Base-by-base conservation (phyloP, 1,140 invertebrate genomes). In the Temnothorax longispinosus region DNA sequence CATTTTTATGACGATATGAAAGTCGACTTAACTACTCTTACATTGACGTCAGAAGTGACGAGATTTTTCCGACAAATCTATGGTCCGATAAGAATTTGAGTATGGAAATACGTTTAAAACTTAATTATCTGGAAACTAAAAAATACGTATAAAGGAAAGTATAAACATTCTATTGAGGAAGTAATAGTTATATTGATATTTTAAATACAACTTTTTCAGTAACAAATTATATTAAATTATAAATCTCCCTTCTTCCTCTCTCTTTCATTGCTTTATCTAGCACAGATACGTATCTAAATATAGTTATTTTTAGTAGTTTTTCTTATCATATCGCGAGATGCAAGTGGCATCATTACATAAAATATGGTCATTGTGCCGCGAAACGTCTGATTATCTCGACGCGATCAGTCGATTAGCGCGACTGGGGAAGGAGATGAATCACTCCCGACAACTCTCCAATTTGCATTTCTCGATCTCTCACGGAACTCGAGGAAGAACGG, bases 1-100 rank as follows among this genome's bases (percentile, higher is more conserved):
- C 47, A 80, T 67, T 80, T 65, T 80, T 54, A 65, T 65, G 10
- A 18, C 47, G 47, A 47, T 67, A 78, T 62, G 75, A 64, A 78
- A 80, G 62, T 80, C 11, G 13, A 32, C 5, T 77, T 21, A 35
- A 4, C 6, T 35, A 50, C 52, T 80, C 35, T 47, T 44, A 38
- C 21, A 35, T 32, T 56, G 47, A 67, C 47, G 47, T 80, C 77
- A 80, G 47, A 67, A 15, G 52, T 32, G 71, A 47, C 11, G 44
- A 78, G 60, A 78, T 52, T 67, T 80, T 35, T 1, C 6, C 44
- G 6, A 3, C 32, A 15, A 52, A 78, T 4, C 15, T n/a, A 10
- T 1, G 7, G 7, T 35, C 32, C 3, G 41, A 50, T 7, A 38
- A 56, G 5, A 21, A 2, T 44, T 56, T 2, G 52, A 5, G 5